Percentiles rank a stretch among this genome's conserved stretches.
These are phyloP conservation scores for Machaerirhynchus nigripectus DNA, from an alignment of 2,113 vertebrate species.

Conservation along the genomic window DNA sequence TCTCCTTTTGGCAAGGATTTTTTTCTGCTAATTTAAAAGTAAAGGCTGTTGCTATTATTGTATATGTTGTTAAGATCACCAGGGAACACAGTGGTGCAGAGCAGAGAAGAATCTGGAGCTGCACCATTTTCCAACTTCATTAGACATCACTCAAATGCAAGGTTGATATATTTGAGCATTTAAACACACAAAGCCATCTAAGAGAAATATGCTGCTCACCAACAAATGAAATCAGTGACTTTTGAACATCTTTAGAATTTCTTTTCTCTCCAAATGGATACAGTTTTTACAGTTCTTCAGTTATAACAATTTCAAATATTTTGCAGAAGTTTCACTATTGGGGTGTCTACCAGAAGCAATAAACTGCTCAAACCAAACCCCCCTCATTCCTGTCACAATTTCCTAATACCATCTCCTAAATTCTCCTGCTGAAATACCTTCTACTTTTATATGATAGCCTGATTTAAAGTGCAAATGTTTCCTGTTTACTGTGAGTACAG, in stretches of 20 bases:
- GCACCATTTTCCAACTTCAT: neutral
- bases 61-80: neutral
- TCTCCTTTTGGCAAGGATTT: neutral
- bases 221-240: neutral
- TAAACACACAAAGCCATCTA: neutral
- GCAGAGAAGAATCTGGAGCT: neutral
- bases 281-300: neutral
- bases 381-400: neutral
- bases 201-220: neutral
- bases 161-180: neutral
- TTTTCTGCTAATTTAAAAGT: neutral
- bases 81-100: neutral
- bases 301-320: neutral
- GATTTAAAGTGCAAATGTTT: slow-evolving; percentile 17
- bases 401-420: neutral
- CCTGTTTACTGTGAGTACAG: neutral
- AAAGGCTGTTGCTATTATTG: neutral
- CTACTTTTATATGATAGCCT: neutral
- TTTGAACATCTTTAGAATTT: neutral
- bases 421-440: neutral
- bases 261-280: neutral
- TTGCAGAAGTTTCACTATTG: neutral
- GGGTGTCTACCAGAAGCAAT: neutral
- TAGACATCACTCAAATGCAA: neutral
- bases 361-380: neutral